Percentiles rank a stretch among this genome's conserved stretches.
These are phyloP conservation scores for Carlito syrichta DNA, from an alignment of 2,113 vertebrate species.

Conservation along the genomic window DNA sequence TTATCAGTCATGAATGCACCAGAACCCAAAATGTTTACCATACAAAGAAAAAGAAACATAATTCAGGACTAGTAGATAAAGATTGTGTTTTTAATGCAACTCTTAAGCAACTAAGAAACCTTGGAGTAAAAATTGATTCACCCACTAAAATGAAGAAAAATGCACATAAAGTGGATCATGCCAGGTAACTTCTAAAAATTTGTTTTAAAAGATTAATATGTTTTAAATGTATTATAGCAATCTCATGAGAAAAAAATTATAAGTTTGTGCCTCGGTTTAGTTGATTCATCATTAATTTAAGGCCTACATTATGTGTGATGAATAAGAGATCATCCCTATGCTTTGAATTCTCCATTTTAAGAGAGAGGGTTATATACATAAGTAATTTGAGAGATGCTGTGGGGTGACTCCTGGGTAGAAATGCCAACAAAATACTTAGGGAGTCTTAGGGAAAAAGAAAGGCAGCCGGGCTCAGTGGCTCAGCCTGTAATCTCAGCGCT, in stretches of 20 bases:
- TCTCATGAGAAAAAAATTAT: not conserved
- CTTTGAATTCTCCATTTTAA: not conserved
- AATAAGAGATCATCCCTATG: not conserved
- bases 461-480: too few relatives aligned
- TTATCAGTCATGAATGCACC: slow-evolving; percentile 40
- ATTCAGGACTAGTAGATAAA: slow-evolving; percentile 58
- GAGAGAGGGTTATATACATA: not conserved
- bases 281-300: not conserved
- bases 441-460: not conserved
- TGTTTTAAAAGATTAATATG: not conserved
- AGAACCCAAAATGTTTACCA: slow-evolving; percentile 50
- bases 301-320: not conserved
- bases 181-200: slow-evolving; percentile 86
- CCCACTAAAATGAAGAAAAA: slow-evolving; percentile 73
- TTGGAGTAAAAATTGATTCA: slow-evolving; percentile 88
- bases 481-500: too few relatives aligned
- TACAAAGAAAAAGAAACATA: slow-evolving; percentile 54
- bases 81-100: slow-evolving; percentile 90
- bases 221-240: not conserved
- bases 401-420: not conserved
- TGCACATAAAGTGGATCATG: slow-evolving; percentile 85
- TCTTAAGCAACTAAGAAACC: slow-evolving; percentile 88
- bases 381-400: not conserved
- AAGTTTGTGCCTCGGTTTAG: not conserved
- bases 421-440: not conserved